phyloP scores from a whole-genome alignment of 1,140 invertebrate genomes.

The Ditylenchus dipsaci region DNA sequence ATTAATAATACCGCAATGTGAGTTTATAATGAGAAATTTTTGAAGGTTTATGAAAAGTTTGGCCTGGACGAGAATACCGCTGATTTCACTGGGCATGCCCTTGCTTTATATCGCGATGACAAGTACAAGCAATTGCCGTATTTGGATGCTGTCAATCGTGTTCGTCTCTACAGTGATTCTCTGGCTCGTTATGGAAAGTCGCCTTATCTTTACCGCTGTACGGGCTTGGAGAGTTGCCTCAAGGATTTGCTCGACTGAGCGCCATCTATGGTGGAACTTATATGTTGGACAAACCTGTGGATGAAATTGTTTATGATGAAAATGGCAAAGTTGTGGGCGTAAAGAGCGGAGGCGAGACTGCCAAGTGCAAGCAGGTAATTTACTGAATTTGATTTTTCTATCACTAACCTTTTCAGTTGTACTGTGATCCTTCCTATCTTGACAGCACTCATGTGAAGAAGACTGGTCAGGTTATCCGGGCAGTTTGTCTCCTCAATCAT shows the following conservation, averaged over 20 bases:
- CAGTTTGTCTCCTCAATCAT: slow-evolving; percentile 96
- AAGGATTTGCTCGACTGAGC: slow-evolving; percentile 93
- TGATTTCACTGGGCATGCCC: slow-evolving; percentile 95
- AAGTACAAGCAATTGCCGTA: slow-evolving; percentile 74
- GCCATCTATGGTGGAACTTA: slow-evolving; percentile 81
- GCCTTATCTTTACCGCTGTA: slow-evolving; percentile 98
- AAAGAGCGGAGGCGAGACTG: slow-evolving; percentile 83
- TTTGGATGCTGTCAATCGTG: slow-evolving; percentile 80
- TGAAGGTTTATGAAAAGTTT: slow-evolving; percentile 82
- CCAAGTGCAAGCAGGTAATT: slow-evolving; percentile 84
- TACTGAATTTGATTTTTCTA: background rate
- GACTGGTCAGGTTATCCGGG: slow-evolving; percentile 76
- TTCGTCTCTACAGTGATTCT: slow-evolving; percentile 94
- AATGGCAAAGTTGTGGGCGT: slow-evolving; percentile 82
- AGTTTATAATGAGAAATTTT: background rate
- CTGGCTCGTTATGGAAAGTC: slow-evolving; percentile 95
- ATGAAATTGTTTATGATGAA: slow-evolving; percentile 81
- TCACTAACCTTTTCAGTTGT: slow-evolving; percentile 63
- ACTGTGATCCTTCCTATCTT: slow-evolving; percentile 97
- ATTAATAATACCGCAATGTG: background rate
- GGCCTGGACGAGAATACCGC: slow-evolving; percentile 91
- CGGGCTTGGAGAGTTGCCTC: slow-evolving; percentile 94
- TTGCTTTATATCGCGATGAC: slow-evolving; percentile 78
- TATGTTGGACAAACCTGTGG: slow-evolving; percentile 84
- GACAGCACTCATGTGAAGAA: slow-evolving; percentile 68